phyloP scores from a whole-genome alignment of 1,140 invertebrate species.

The Drosophila takahashii region DNA sequence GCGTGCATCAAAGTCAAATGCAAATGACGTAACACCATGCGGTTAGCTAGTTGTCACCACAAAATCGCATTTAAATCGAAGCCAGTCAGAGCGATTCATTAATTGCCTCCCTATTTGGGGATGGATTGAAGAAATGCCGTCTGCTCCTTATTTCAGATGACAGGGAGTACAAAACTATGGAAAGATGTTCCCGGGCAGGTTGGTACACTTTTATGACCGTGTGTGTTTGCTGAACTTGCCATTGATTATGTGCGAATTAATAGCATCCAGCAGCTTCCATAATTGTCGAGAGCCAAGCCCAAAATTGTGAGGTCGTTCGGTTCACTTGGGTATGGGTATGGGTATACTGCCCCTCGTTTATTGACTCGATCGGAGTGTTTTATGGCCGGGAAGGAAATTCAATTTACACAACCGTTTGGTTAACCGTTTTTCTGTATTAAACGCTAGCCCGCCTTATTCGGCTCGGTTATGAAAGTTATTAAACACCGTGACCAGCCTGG shows the following conservation, averaged over 20 bases:
- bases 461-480: slow-evolving; percentile 44
- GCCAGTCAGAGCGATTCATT: slow-evolving; percentile 28
- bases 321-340: slow-evolving; percentile 25
- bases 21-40: slow-evolving; percentile 54
- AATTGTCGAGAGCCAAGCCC: slow-evolving; percentile 42
- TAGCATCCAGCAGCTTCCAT: slow-evolving; percentile 38
- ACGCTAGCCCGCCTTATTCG: slow-evolving; percentile 39
- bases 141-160: slow-evolving; percentile 25
- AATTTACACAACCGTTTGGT: slow-evolving; percentile 56
- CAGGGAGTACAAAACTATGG: slow-evolving; percentile 28
- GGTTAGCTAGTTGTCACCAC: slow-evolving; percentile 22
- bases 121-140: slow-evolving; percentile 41
- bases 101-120: slow-evolving; percentile 31
- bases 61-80: slow-evolving; percentile 19
- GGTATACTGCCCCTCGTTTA: slow-evolving; percentile 26
- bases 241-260: slow-evolving; percentile 59
- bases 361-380: slow-evolving; percentile 33
- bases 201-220: slow-evolving; percentile 21
- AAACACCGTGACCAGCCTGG: slow-evolving; percentile 38
- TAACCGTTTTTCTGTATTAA: slow-evolving; percentile 45
- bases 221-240: slow-evolving; percentile 45
- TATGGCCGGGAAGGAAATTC: slow-evolving; percentile 53
- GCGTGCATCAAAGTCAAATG: slow-evolving; percentile 64
- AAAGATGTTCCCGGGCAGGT: slow-evolving; percentile 39
- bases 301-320: slow-evolving; percentile 51